A percentile compares a stretch with the other conserved stretches of the same genome.
These are phyloP conservation scores for Eupristina koningsbergeri DNA, from an alignment of 1,140 invertebrate species.

Conservation along the genomic window DNA sequence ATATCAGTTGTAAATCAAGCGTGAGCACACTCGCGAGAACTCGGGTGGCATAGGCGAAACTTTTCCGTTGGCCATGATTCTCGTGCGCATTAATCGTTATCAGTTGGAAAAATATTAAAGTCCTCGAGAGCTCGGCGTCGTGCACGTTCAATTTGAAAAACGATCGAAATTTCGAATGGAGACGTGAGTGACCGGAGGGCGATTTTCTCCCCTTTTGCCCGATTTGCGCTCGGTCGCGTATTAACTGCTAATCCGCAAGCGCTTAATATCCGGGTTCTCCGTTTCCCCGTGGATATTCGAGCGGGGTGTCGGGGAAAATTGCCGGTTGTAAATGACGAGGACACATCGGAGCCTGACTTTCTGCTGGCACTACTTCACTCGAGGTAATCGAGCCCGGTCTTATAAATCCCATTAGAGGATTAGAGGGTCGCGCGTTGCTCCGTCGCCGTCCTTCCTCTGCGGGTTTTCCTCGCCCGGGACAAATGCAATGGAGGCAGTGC, in stretches of 20 bases:
- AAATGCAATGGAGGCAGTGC: no score
- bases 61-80: background rate
- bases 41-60: background rate
- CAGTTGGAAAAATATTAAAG: background rate
- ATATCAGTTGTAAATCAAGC: background rate
- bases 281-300: no score
- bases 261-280: no score
- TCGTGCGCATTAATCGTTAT: background rate
- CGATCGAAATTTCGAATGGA: background rate
- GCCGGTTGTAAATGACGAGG: conserved; percentile 62
- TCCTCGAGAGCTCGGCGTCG: background rate
- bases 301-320: conserved; percentile 58
- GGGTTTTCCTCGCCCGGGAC: no score
- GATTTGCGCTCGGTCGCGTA: no score
- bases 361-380: conserved; percentile 67
- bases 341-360: conserved; percentile 49
- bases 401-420: conserved; percentile 74
- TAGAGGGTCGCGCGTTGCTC: conserved; percentile 60
- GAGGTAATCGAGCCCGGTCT: conserved; percentile 71
- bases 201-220: background rate
- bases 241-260: no score
- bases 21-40: background rate
- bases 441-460: no score
- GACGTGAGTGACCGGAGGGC: background rate
- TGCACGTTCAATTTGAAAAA: background rate